Evolutionary conservation across 53 echinoderm and acorn worm genomes (phyloP).

Genomic region (Temnopleurus reevesii): DNA sequence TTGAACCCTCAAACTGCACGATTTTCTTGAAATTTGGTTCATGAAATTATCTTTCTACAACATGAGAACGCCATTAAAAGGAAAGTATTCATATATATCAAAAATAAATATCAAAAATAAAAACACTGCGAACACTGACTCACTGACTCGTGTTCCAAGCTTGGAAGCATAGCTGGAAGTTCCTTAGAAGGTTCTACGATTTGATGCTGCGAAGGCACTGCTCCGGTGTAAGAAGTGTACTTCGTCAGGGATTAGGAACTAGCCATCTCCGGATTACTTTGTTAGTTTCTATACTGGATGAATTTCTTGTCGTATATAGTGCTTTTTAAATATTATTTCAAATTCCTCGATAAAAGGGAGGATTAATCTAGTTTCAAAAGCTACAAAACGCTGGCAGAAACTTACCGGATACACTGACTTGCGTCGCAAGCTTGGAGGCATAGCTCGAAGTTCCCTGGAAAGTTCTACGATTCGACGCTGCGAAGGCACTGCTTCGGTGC

Average conservation of each 20-base stretch:
- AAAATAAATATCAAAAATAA: no score
- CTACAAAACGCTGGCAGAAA: no score
- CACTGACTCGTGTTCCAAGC: not conserved
- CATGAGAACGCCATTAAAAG: no score
- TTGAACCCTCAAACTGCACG: no score
- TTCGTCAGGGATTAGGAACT: conserved; percentile 59
- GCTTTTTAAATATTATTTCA: no score
- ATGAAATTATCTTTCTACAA: no score
- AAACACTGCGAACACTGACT: no score
- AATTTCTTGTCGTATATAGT: no score
- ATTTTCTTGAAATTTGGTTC: no score
- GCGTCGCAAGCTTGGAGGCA: not conserved
- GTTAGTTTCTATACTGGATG: conserved; percentile 58
- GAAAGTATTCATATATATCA: no score
- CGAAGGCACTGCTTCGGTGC: conserved; percentile 43
- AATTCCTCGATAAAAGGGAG: no score
- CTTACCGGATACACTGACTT: not conserved
- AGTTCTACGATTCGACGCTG: not conserved
- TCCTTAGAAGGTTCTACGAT: conserved; percentile 56
- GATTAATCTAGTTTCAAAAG: no score
- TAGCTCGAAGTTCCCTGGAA: conserved; percentile 73
- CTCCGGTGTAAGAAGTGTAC: conserved; percentile 39
- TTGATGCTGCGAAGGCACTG: conserved; percentile 39
- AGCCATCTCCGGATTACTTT: not conserved
- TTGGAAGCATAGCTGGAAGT: conserved; percentile 61